Evolutionary conservation across 1,140 invertebrate species (phyloP).

Genomic region (Nymphalis io): DNA sequence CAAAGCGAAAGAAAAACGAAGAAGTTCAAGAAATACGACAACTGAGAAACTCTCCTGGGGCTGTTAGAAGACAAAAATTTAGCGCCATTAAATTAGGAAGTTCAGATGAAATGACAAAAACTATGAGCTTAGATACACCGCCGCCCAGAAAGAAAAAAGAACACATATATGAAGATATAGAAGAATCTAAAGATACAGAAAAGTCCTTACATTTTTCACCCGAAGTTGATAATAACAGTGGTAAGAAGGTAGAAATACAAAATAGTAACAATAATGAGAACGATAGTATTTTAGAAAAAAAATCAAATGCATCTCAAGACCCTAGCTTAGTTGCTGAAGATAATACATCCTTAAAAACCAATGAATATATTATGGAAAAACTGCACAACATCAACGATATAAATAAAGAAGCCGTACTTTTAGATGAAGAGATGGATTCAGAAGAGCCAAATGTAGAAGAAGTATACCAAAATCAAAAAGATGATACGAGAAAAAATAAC

Average conservation of each 20-base stretch:
- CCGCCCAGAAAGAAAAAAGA: slow-evolving; percentile 78
- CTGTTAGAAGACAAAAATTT: slow-evolving; percentile 74
- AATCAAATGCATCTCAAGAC: slow-evolving; percentile 69
- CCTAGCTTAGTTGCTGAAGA: slow-evolving; percentile 74
- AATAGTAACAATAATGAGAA: slow-evolving; percentile 55
- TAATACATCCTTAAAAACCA: slow-evolving; percentile 69
- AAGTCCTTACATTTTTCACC: slow-evolving; percentile 50
- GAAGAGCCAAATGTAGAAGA: slow-evolving; percentile 74
- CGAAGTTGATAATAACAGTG: slow-evolving; percentile 42
- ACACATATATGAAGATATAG: slow-evolving; percentile 83
- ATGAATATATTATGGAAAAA: slow-evolving; percentile 73
- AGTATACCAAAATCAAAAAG: slow-evolving; percentile 68
- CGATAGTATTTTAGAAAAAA: slow-evolving; percentile 64
- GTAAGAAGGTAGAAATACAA: slow-evolving; percentile 41
- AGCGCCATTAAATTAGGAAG: slow-evolving; percentile 72
- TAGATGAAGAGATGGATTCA: slow-evolving; percentile 63
- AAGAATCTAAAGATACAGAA: slow-evolving; percentile 59
- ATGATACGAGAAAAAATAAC: slow-evolving; percentile 56
- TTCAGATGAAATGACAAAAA: slow-evolving; percentile 77
- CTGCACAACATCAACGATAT: slow-evolving; percentile 60
- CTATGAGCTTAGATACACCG: slow-evolving; percentile 63
- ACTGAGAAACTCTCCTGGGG: slow-evolving; percentile 74
- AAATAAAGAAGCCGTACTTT: slow-evolving; percentile 59
- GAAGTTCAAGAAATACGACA: slow-evolving; percentile 74
- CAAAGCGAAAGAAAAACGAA: slow-evolving; percentile 70